phyloP scores from a whole-genome alignment of 1,140 invertebrate genomes.

The Nasonia vitripennis region DNA sequence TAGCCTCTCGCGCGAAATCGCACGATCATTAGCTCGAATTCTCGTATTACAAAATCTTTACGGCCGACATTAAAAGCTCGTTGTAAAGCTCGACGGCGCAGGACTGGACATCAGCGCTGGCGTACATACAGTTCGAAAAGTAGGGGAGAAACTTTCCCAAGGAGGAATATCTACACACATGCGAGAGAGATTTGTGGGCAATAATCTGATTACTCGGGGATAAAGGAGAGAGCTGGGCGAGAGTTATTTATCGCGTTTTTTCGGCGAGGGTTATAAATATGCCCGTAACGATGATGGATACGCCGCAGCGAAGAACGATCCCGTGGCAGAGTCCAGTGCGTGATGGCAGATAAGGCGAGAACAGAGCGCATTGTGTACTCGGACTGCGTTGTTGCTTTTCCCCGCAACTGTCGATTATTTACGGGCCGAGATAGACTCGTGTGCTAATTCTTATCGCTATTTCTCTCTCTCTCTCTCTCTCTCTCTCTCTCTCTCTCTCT shows the following conservation, averaged over 20 bases:
- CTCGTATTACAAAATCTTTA: too few species aligned
- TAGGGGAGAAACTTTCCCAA: not conserved
- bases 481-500: too few species aligned
- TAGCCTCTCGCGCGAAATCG: not conserved
- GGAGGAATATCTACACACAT: not conserved
- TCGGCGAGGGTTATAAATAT: slow-evolving; percentile 6
- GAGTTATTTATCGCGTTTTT: slow-evolving; percentile 1
- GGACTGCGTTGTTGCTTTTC: not conserved
- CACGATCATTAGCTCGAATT: not conserved
- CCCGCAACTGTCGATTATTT: not conserved
- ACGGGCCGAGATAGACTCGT: not conserved
- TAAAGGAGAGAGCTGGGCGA: not conserved
- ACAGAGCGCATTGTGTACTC: not conserved
- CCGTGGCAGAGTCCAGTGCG: not conserved
- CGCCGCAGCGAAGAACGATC: not conserved
- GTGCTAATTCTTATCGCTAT: slow-evolving; percentile 10
- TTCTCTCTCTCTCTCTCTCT: too few species aligned
- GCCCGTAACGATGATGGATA: slow-evolving; percentile 36
- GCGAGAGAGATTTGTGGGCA: slow-evolving; percentile 31
- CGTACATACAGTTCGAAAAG: not conserved
- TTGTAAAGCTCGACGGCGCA: not conserved
- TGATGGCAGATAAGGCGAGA: not conserved
- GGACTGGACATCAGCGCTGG: not conserved
- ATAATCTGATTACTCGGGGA: slow-evolving; percentile 29
- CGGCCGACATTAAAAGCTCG: not conserved